Evolutionary conservation across 2,797 vertebrate genomes (phyloP).

Genomic region (Sus cebifrons): DNA sequence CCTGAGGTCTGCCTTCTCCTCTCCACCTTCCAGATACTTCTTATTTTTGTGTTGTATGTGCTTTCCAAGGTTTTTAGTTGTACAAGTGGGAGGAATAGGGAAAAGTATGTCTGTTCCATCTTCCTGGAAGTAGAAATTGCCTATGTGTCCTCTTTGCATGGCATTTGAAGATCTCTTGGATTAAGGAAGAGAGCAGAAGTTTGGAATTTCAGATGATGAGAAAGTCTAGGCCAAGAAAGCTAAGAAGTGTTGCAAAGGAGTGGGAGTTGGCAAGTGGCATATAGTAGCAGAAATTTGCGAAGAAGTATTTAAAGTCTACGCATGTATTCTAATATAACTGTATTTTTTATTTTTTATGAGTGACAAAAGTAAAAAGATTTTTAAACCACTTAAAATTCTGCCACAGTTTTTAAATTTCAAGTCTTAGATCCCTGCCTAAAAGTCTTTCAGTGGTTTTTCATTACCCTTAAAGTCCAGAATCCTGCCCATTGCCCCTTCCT

Average conservation of each 20-base stretch:
- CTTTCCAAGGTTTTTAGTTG: neutral
- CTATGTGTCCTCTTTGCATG: neutral
- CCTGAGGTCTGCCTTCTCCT: neutral
- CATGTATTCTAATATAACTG: neutral
- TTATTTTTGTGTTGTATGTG: neutral
- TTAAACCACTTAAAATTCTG: neutral
- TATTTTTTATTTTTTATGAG: neutral
- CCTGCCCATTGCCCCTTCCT: neutral
- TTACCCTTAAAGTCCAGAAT: neutral
- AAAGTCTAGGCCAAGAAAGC: neutral
- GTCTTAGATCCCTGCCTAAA: neutral
- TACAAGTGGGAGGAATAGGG: neutral
- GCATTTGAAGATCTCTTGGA: neutral
- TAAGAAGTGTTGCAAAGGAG: neutral
- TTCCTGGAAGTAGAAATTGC: neutral
- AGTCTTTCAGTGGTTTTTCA: neutral
- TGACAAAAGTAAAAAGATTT: neutral
- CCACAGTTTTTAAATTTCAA: neutral
- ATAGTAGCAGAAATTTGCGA: neutral
- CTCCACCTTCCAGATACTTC: neutral
- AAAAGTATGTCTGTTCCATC: neutral
- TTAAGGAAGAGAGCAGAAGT: neutral
- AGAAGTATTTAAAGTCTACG: neutral
- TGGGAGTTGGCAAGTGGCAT: neutral
- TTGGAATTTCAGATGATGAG: neutral